phyloP scores from a whole-genome alignment of 2,888 invertebrate species.

The Unio delphinus region DNA sequence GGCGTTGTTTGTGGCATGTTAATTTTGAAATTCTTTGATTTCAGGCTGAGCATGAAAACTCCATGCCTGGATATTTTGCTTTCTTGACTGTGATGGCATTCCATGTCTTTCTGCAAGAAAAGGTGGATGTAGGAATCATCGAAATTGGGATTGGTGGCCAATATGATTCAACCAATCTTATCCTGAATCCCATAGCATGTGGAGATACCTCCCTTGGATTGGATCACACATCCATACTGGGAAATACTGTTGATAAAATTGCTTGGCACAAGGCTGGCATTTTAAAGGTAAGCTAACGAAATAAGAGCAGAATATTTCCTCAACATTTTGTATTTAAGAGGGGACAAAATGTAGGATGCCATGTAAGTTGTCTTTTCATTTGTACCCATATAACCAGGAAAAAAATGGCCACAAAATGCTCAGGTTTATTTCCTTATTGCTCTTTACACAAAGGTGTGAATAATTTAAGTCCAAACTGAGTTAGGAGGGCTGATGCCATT shows the following conservation, averaged over 20 bases:
- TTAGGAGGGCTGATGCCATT: too few species aligned
- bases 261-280: slow-evolving; percentile 97
- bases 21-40: slow-evolving; percentile 2
- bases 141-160: slow-evolving; percentile 99
- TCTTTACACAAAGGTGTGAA: too few species aligned
- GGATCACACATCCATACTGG: slow-evolving; percentile 89
- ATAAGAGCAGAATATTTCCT: too few species aligned
- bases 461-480: too few species aligned
- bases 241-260: slow-evolving; percentile 87
- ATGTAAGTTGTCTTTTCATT: too few species aligned
- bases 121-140: slow-evolving; percentile 88
- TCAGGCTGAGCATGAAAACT: slow-evolving; percentile 51
- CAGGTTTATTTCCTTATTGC: too few species aligned
- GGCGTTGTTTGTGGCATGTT: too few species aligned
- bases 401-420: too few species aligned
- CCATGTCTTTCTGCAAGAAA: slow-evolving; percentile 85
- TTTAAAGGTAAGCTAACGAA: slow-evolving; percentile 78
- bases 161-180: slow-evolving; percentile 84
- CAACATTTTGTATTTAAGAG: too few species aligned
- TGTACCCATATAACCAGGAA: too few species aligned
- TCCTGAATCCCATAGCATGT: slow-evolving; percentile 87
- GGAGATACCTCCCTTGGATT: slow-evolving; percentile 92
- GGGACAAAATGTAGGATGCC: too few species aligned
- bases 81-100: slow-evolving; percentile 94
- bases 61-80: slow-evolving; percentile 94